These are phyloP conservation scores for Miniopterus natalensis DNA, from an alignment of 2,113 vertebrate genomes.

Conservation along the genomic window DNA sequence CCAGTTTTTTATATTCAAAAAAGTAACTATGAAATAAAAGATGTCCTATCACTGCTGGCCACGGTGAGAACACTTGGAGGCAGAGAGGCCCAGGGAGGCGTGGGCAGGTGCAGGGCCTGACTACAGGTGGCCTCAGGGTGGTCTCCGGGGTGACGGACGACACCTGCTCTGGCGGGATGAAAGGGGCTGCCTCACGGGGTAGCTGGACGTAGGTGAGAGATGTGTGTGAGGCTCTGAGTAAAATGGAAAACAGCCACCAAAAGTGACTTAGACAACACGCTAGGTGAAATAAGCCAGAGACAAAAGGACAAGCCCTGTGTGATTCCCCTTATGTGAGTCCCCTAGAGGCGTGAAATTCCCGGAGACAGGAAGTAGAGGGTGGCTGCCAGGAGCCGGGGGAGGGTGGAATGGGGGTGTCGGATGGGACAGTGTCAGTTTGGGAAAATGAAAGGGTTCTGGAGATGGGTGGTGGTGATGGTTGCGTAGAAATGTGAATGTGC, in stretches of 20 bases:
- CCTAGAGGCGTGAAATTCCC: background rate
- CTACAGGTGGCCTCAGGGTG: background rate
- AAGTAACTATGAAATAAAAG: background rate
- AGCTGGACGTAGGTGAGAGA: background rate
- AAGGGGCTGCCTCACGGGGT: background rate
- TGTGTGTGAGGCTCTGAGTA: background rate
- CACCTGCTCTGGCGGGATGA: background rate
- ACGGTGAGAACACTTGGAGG: background rate
- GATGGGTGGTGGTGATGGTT: background rate
- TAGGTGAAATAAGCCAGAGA: background rate
- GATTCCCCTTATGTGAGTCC: accelerated
- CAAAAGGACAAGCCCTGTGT: background rate
- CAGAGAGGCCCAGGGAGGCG: background rate
- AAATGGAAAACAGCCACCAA: background rate
- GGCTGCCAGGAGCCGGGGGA: background rate
- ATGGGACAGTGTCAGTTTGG: background rate
- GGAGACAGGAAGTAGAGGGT: background rate
- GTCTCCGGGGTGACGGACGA: background rate
- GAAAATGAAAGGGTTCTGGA: background rate
- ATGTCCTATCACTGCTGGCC: background rate
- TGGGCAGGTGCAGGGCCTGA: background rate
- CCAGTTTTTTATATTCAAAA: background rate
- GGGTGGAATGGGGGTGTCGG: background rate
- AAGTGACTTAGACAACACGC: background rate
- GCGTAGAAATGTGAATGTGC: accelerated